A percentile compares a stretch with the other conserved stretches of the same genome.
Evolutionary conservation across 1,140 invertebrate species (phyloP).

Genomic region (Scaptomyza montana): DNA sequence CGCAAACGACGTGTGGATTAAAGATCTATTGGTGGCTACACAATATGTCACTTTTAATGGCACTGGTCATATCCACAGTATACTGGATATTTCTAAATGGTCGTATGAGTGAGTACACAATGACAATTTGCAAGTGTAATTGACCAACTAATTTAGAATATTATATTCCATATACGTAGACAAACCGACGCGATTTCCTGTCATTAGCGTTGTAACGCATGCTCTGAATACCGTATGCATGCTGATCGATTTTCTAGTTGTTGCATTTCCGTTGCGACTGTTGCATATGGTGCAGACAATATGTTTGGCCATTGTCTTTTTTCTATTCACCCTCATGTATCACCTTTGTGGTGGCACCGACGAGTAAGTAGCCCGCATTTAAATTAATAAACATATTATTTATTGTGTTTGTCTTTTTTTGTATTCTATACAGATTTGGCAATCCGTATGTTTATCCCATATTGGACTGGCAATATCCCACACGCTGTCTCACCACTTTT

Average conservation of each 20-base stretch:
- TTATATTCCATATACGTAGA: slow-evolving; percentile 45
- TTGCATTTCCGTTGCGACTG: slow-evolving; percentile 88
- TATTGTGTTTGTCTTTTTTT: slow-evolving; percentile 8
- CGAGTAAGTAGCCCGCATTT: slow-evolving; percentile 83
- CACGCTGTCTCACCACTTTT: slow-evolving; percentile 84
- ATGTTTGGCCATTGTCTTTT: slow-evolving; percentile 86
- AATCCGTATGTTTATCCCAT: slow-evolving; percentile 88
- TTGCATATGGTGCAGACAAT: slow-evolving; percentile 89
- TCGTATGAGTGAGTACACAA: slow-evolving; percentile 72
- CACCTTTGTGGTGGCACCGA: slow-evolving; percentile 89
- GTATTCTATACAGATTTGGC: slow-evolving; percentile 85
- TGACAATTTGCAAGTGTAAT: neutral
- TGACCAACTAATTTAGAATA: neutral
- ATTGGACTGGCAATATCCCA: slow-evolving; percentile 87
- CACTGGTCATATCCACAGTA: slow-evolving; percentile 86
- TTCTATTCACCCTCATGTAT: slow-evolving; percentile 89
- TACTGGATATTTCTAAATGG: slow-evolving; percentile 88
- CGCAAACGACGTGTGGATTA: slow-evolving; percentile 46
- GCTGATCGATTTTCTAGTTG: slow-evolving; percentile 88
- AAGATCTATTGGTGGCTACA: slow-evolving; percentile 86
- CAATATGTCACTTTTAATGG: slow-evolving; percentile 85
- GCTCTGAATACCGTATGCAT: slow-evolving; percentile 89
- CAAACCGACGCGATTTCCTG: slow-evolving; percentile 71
- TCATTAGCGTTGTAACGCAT: slow-evolving; percentile 89
- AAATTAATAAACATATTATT: neutral